A percentile compares a stretch with the other conserved stretches of the same genome.
Conservation (phyloP, 2,113 vertebrate genomes). For the Macrotis lagotis region DNA sequence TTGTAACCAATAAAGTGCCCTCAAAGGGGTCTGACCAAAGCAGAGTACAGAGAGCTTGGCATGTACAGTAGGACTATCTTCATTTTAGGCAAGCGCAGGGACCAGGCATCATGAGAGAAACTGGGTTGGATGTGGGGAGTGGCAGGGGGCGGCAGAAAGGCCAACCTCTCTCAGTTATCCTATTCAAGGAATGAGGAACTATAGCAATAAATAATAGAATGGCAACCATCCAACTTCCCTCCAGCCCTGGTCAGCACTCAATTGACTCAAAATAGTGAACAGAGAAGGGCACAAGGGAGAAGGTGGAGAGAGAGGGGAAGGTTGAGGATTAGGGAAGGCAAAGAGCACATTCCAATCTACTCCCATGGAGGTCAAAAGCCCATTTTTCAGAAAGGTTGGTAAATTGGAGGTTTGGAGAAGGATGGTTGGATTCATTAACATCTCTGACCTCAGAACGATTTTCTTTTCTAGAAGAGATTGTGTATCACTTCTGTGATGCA, state of each 20-base stretch:
- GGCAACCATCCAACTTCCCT: background rate
- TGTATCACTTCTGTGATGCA: background rate
- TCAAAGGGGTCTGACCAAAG: background rate
- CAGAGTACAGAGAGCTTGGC: background rate
- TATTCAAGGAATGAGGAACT: background rate
- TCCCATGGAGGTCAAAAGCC: background rate
- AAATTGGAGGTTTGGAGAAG: background rate
- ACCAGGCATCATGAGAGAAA: background rate
- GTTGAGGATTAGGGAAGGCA: background rate
- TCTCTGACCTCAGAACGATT: background rate
- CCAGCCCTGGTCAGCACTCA: background rate
- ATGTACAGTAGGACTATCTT: background rate
- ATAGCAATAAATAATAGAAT: background rate
- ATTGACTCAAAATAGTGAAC: background rate
- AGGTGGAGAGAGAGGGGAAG: background rate
- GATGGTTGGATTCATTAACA: background rate
- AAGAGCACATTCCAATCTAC: background rate
- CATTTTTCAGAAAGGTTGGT: background rate
- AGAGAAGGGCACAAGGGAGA: background rate
- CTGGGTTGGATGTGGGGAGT: background rate
- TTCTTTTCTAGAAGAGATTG: background rate
- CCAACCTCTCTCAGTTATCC: background rate
- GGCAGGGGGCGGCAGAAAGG: background rate
- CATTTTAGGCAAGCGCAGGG: fast-evolving
- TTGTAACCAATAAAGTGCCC: background rate